phyloP scores from a whole-genome alignment of 2,797 vertebrate species.

The Pangasius larnaudii region DNA sequence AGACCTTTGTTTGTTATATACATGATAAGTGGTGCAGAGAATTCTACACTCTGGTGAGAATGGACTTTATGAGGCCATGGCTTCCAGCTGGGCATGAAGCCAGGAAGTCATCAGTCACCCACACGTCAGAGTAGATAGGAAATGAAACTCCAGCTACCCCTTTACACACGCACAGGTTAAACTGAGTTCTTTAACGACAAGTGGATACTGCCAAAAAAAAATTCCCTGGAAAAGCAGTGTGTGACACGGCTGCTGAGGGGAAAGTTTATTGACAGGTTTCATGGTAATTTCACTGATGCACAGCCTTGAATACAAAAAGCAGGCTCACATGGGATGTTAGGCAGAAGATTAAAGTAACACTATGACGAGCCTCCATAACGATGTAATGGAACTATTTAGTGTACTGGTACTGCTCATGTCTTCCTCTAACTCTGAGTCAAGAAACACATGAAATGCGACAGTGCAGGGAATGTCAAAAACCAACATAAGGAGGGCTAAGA shows the following conservation, averaged over 20 bases:
- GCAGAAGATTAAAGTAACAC: background rate
- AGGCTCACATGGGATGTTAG: background rate
- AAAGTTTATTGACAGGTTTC: background rate
- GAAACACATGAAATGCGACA: background rate
- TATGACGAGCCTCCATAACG: background rate
- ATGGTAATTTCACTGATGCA: background rate
- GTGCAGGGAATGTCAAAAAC: background rate
- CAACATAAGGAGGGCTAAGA: background rate
- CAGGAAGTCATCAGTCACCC: conserved; percentile 39
- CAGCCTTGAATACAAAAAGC: conserved; percentile 4
- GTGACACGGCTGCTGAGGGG: background rate
- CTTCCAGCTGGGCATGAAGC: conserved; percentile 34
- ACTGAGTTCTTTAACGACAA: background rate
- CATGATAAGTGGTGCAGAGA: conserved; percentile 40
- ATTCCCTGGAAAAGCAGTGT: background rate
- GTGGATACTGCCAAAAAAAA: background rate
- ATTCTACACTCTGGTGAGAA: conserved; percentile 43
- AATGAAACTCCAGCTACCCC: conserved; percentile 37
- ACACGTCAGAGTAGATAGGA: conserved; percentile 35
- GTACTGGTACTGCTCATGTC: background rate
- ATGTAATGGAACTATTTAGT: background rate
- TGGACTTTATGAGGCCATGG: conserved; percentile 41
- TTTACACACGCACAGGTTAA: background rate
- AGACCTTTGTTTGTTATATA: conserved; percentile 31
- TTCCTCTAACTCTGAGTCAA: conserved; percentile 18